These are phyloP conservation scores for Ivindomyrus marchei DNA, from an alignment of 2,113 vertebrate genomes.

Conservation along the genomic window DNA sequence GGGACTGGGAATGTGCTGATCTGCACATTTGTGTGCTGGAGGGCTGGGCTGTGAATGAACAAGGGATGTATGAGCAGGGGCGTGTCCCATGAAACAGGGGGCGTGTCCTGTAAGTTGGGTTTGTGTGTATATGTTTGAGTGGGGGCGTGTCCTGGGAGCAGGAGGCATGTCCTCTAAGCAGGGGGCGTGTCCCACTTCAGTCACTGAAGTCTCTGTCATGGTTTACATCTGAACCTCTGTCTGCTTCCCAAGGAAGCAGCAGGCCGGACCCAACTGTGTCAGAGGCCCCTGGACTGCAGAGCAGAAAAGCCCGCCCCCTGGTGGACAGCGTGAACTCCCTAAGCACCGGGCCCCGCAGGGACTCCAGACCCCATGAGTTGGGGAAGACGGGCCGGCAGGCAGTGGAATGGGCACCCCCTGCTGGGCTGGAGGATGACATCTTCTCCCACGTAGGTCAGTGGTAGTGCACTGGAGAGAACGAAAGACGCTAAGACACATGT, in stretches of 20 bases:
- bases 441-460: slow-evolving; percentile 51
- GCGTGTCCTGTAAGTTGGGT: neutral
- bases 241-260: neutral
- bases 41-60: neutral
- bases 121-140: neutral
- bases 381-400: slow-evolving; percentile 8
- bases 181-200: neutral
- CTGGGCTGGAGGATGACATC: slow-evolving; percentile 40
- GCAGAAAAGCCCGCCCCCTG: neutral
- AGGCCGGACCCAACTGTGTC: neutral
- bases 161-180: neutral
- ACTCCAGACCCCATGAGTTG: neutral
- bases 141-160: neutral
- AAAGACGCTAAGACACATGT: neutral
- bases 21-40: neutral
- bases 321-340: neutral
- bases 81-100: neutral
- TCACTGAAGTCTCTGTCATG: neutral
- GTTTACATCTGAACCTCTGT: neutral
- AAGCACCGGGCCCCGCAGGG: neutral
- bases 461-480: neutral
- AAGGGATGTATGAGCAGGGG: neutral
- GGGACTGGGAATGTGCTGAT: neutral
- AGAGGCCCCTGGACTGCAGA: neutral
- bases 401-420: slow-evolving; percentile 24